Percentiles rank a stretch among this genome's conserved stretches.
Evolutionary conservation across 2,113 vertebrate species (phyloP).

Genomic region (Pterocles burchelli): DNA sequence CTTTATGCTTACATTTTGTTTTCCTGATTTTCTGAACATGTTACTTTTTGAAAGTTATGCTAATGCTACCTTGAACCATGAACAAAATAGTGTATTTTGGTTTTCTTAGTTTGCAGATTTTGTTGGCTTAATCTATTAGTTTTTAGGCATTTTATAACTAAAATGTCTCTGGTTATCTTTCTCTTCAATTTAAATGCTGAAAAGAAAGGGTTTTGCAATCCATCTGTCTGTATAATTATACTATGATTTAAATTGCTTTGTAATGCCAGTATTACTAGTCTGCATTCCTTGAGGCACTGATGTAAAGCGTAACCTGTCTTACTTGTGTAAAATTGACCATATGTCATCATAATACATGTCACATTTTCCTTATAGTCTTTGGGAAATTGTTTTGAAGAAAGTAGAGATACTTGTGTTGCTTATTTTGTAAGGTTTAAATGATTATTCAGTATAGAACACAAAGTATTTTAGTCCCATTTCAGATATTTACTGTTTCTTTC

Average conservation of each 20-base stretch:
- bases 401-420: not conserved
- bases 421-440: not conserved
- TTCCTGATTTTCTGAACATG: not conserved
- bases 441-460: not conserved
- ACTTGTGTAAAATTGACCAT: slow-evolving; percentile 4
- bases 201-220: slow-evolving; percentile 7
- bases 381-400: not conserved
- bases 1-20: not conserved
- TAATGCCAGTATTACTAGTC: slow-evolving; percentile 35
- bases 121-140: not conserved
- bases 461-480: not conserved
- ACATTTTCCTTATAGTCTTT: not conserved
- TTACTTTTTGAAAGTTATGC: not conserved
- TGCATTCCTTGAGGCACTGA: not conserved
- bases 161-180: not conserved
- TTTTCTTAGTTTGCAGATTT: not conserved
- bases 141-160: not conserved
- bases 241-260: slow-evolving; percentile 43
- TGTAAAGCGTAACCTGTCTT: slow-evolving; percentile 21
- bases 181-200: not conserved
- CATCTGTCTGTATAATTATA: slow-evolving; percentile 42
- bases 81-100: not conserved
- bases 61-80: not conserved
- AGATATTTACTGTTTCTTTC: not conserved
- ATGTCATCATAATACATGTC: slow-evolving; percentile 7